Evolutionary conservation across 1,140 invertebrate genomes (phyloP).

Genomic region (Maconellicoccus hirsutus): DNA sequence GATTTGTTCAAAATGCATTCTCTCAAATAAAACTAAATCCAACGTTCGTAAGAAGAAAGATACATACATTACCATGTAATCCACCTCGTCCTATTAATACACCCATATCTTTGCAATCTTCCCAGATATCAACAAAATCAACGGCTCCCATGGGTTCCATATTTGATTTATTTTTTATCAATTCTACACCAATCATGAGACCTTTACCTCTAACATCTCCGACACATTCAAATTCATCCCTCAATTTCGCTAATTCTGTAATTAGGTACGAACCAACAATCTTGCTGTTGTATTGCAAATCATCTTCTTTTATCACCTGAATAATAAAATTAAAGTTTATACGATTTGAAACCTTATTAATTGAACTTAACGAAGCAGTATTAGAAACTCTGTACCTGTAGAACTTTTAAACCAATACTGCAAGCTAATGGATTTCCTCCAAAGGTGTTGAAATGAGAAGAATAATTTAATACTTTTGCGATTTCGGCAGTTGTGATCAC

Average conservation of each 20-base stretch:
- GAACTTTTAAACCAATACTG: conserved; percentile 72
- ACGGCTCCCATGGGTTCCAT: conserved; percentile 49
- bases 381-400: conserved; percentile 54
- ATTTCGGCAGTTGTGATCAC: conserved; percentile 84
- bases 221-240: conserved; percentile 57
- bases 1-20: too few relatives aligned
- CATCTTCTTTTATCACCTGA: conserved; percentile 83
- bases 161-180: conserved; percentile 56
- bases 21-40: not conserved
- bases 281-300: conserved; percentile 56
- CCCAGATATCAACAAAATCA: conserved; percentile 61
- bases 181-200: conserved; percentile 89
- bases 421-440: conserved; percentile 88
- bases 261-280: conserved; percentile 72
- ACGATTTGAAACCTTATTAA: too few relatives aligned
- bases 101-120: conserved; percentile 71
- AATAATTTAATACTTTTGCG: conserved; percentile 56
- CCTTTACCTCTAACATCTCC: conserved; percentile 95
- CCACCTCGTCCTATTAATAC: conserved; percentile 81
- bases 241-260: conserved; percentile 54
- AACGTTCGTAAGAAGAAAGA: not conserved
- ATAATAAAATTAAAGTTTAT: not conserved
- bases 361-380: not conserved
- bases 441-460: conserved; percentile 90
- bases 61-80: conserved; percentile 67